Evolutionary conservation across 2,888 invertebrate species (phyloP).

Genomic region (Gandaritis pyraliata): DNA sequence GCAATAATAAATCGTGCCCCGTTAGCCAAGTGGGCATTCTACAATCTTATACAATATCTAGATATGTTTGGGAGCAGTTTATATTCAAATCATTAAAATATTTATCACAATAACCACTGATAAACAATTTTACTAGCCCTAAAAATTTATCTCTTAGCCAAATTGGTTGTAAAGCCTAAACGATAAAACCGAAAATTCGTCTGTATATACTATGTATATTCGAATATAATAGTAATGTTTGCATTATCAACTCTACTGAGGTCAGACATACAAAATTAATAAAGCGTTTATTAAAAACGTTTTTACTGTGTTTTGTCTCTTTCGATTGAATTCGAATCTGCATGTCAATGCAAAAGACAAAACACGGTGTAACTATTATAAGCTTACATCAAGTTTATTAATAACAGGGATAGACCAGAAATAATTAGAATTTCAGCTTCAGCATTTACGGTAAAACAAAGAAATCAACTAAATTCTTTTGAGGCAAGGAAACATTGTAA

Average conservation of each 20-base stretch:
- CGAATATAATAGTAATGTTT: neutral
- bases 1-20: too few relatives aligned
- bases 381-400: too few relatives aligned
- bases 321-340: too few relatives aligned
- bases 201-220: constrained; percentile 1
- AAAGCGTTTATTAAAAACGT: too few relatives aligned
- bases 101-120: neutral
- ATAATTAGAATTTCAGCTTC: too few relatives aligned
- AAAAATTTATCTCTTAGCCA: neutral
- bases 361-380: too few relatives aligned
- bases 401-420: too few relatives aligned
- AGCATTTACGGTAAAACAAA: constrained; percentile 1
- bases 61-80: too few relatives aligned
- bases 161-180: neutral
- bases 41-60: too few relatives aligned
- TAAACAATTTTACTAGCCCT: neutral
- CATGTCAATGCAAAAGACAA: too few relatives aligned
- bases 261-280: constrained; percentile 2
- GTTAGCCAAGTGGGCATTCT: too few relatives aligned
- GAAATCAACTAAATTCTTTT: constrained; percentile 20
- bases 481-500: constrained; percentile 17
- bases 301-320: too few relatives aligned
- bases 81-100: neutral
- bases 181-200: neutral
- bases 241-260: neutral